These are phyloP conservation scores for Chionis minor DNA, from an alignment of 2,113 vertebrate genomes.

Conservation along the genomic window DNA sequence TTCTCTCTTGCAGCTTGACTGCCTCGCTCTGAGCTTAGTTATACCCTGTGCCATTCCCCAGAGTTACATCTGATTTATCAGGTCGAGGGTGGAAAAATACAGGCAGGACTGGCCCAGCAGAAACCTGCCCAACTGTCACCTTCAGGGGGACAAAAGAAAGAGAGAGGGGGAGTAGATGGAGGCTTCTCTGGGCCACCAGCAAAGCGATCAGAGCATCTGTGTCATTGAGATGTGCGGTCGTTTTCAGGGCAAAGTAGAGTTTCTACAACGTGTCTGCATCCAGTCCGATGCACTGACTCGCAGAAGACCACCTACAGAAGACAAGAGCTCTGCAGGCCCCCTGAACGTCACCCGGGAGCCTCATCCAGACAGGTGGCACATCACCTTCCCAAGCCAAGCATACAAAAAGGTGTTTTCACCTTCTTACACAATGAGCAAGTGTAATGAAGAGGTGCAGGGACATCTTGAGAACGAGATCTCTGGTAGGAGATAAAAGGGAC, in stretches of 20 bases:
- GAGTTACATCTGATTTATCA: neutral
- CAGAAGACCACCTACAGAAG: neutral
- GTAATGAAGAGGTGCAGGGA: neutral
- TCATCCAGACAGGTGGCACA: accelerated
- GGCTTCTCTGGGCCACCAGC: neutral
- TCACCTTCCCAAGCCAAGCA: neutral
- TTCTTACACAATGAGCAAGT: neutral
- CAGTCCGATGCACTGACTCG: neutral
- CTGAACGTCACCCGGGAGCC: neutral
- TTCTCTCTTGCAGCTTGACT: neutral
- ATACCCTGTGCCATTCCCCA: neutral
- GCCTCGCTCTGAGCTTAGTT: neutral
- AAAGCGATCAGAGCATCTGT: neutral
- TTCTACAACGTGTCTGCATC: neutral
- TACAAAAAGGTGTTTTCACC: neutral
- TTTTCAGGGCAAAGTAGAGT: neutral
- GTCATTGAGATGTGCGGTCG: neutral
- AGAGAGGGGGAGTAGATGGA: neutral
- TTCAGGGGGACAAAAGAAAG: neutral
- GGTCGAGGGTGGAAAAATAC: neutral
- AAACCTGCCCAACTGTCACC: neutral
- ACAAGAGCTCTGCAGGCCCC: neutral
- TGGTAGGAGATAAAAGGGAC: neutral
- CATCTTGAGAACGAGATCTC: neutral
- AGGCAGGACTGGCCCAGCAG: neutral